A percentile compares a stretch with the other conserved stretches of the same genome.
Conservation (phyloP, 2,797 vertebrate species). For the Gambelia wislizenii region DNA sequence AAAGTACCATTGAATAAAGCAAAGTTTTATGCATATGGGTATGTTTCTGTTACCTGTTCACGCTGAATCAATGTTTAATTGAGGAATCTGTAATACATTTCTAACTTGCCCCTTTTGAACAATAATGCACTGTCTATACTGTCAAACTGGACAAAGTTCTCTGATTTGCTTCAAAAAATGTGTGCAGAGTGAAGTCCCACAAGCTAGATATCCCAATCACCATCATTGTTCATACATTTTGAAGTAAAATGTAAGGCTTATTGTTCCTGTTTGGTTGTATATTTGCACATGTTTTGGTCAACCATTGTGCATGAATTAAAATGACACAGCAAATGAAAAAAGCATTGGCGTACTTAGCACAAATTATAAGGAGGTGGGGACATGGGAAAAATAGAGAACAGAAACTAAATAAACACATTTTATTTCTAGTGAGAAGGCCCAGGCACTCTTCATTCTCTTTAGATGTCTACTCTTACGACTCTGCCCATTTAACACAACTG, state of each 20-base stretch:
- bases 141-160: not conserved
- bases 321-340: not conserved
- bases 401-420: not conserved
- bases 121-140: not conserved
- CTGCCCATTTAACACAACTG: not conserved
- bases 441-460: not conserved
- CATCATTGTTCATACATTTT: not conserved
- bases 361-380: rapidly evolving
- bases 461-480: not conserved
- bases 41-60: not conserved
- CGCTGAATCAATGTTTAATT: not conserved
- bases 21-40: not conserved
- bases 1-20: conserved; percentile 9
- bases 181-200: not conserved
- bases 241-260: not conserved
- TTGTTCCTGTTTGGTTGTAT: not conserved
- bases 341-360: not conserved
- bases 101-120: not conserved
- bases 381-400: not conserved
- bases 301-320: not conserved
- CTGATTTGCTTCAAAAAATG: not conserved
- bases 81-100: not conserved
- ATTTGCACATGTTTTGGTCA: not conserved
- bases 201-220: not conserved
- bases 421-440: no score